These are phyloP conservation scores for Sinocyclocheilus anophthalmus DNA, from an alignment of 2,113 vertebrate genomes.

Conservation along the genomic window DNA sequence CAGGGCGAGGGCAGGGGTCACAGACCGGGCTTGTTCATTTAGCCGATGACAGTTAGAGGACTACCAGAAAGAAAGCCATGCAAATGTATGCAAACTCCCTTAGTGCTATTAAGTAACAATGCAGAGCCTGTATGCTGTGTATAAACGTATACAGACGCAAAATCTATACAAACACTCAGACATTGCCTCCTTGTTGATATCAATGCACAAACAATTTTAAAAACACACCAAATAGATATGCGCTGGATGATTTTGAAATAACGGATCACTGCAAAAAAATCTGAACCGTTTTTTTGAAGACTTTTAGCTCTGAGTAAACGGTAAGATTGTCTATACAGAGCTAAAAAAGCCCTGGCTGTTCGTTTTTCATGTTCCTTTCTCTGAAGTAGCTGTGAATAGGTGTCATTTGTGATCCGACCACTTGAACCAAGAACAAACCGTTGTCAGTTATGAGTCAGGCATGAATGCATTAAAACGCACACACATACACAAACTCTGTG, in stretches of 20 bases:
- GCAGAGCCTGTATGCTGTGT: neutral
- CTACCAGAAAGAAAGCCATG: neutral
- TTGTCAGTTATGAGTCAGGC: constrained; percentile 2
- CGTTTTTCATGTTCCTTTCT: neutral
- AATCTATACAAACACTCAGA: neutral
- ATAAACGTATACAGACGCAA: neutral
- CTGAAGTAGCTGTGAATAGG: neutral
- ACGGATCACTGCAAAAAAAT: neutral
- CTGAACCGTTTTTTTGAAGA: constrained; percentile 8
- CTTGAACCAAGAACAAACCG: constrained; percentile 2
- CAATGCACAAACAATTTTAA: neutral
- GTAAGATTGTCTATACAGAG: neutral
- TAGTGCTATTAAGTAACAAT: neutral
- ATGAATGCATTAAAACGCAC: constrained; percentile 24
- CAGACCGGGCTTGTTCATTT: constrained; percentile 20
- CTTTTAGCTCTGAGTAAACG: neutral
- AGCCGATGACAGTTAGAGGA: neutral
- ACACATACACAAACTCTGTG: constrained; percentile 29
- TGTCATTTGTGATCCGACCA: constrained; percentile 27
- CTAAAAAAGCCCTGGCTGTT: neutral
- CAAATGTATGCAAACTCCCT: constrained; percentile 21
- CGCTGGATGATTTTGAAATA: neutral
- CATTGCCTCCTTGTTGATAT: neutral
- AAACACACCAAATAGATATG: neutral
- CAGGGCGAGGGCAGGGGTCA: neutral